phyloP scores from a whole-genome alignment of 2,888 invertebrate genomes.

The Napeogenes sylphis region DNA sequence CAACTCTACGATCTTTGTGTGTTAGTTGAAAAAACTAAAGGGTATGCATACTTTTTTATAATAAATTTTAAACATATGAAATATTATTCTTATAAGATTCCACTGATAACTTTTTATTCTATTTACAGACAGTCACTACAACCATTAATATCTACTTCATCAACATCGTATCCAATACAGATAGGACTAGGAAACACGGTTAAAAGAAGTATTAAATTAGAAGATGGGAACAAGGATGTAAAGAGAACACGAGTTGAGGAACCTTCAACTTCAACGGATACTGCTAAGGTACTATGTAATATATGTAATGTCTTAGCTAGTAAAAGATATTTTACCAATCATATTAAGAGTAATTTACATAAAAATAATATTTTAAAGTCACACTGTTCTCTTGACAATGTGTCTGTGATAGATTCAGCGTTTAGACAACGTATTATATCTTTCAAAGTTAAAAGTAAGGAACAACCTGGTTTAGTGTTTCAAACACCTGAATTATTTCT shows the following conservation, averaged over 20 bases:
- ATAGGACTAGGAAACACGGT: too few relatives aligned
- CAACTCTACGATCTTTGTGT: conserved; percentile 1
- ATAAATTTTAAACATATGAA: background rate
- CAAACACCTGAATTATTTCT: too few relatives aligned
- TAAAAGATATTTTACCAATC: conserved; percentile 21
- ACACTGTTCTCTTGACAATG: conserved; percentile 22
- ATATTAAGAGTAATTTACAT: conserved; percentile 25
- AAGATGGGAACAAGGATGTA: background rate
- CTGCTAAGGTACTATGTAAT: conserved; percentile 1
- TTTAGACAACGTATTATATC: conserved; percentile 20
- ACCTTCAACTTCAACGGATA: background rate
- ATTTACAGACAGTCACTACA: too few relatives aligned
- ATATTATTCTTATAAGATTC: too few relatives aligned
- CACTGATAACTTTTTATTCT: too few relatives aligned
- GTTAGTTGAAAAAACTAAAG: background rate
- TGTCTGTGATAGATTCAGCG: conserved; percentile 24
- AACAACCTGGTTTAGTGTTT: background rate
- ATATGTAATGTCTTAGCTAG: conserved; percentile 17
- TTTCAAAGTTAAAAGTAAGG: conserved; percentile 16
- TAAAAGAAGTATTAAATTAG: too few relatives aligned
- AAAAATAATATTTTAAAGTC: conserved; percentile 24
- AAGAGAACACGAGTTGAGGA: background rate
- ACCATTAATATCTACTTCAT: too few relatives aligned
- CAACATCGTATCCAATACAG: too few relatives aligned
- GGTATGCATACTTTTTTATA: conserved; percentile 1